These are phyloP conservation scores for Vidua macroura DNA, from an alignment of 2,113 vertebrate species.

Conservation along the genomic window DNA sequence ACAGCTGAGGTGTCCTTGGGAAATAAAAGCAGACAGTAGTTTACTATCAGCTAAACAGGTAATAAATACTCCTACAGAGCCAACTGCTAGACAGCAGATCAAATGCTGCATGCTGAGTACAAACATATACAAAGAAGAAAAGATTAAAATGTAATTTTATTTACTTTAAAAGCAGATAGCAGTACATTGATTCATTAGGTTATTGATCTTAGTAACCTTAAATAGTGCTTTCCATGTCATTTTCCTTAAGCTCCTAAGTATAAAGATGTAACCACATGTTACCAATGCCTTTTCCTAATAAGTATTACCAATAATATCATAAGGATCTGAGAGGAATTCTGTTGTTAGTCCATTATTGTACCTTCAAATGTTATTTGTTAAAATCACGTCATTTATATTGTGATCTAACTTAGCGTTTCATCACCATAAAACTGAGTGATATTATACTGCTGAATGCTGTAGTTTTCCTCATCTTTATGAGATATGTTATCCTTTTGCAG, in stretches of 20 bases:
- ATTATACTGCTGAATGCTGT: background rate
- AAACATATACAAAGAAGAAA: slow-evolving; percentile 20
- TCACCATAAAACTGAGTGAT: background rate
- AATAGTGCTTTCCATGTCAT: background rate
- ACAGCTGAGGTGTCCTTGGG: background rate
- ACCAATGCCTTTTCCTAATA: background rate
- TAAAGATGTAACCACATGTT: background rate
- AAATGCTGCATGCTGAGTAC: background rate
- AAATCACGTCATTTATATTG: background rate
- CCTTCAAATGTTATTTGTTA: background rate
- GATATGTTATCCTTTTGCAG: background rate
- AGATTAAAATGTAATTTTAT: slow-evolving; percentile 30
- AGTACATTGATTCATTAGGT: background rate
- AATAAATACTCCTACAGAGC: slow-evolving; percentile 39
- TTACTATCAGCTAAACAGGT: slow-evolving; percentile 3
- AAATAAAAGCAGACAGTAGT: slow-evolving; percentile 33
- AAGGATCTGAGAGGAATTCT: background rate
- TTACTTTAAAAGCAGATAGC: background rate
- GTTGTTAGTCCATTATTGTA: background rate
- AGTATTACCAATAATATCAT: background rate
- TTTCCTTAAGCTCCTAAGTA: background rate
- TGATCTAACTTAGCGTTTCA: background rate
- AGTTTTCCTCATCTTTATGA: background rate
- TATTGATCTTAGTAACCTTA: background rate
- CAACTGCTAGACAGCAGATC: background rate